phyloP scores from a whole-genome alignment of 2,888 invertebrate species.

The Hypomecis atomaria region DNA sequence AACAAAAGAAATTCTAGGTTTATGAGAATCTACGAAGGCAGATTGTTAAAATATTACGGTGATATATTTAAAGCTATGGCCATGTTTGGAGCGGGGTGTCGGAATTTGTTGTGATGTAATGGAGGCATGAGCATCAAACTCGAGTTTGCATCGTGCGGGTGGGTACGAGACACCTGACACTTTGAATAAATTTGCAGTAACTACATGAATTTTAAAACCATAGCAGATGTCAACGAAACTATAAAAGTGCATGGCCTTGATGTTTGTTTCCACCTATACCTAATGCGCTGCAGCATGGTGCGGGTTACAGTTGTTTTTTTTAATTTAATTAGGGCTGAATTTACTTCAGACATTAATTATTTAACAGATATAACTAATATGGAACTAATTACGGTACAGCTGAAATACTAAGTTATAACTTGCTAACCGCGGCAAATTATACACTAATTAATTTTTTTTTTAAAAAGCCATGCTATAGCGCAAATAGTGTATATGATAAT shows the following conservation, averaged over 20 bases:
- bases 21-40: slow-evolving; percentile 23
- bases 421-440: no score
- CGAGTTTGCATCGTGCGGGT: slow-evolving; percentile 61
- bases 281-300: no score
- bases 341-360: no score
- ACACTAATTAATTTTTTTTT: no score
- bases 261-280: background rate
- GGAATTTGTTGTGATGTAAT: slow-evolving; percentile 50
- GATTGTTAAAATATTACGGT: slow-evolving; percentile 50
- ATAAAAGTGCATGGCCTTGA: slow-evolving; percentile 53
- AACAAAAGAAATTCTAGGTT: slow-evolving; percentile 54
- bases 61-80: slow-evolving; percentile 53
- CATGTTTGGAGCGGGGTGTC: slow-evolving; percentile 40
- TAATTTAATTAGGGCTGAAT: no score
- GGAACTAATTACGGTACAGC: no score
- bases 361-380: no score
- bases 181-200: slow-evolving; percentile 78
- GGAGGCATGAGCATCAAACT: slow-evolving; percentile 55
- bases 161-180: slow-evolving; percentile 72
- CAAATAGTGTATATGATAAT: slow-evolving; percentile 2
- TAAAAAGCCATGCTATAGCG: no score
- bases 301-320: no score
- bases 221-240: slow-evolving; percentile 65
- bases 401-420: no score
- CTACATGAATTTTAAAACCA: slow-evolving; percentile 68